These are phyloP conservation scores for Gymnosoma rotundatum DNA, from an alignment of 2,888 invertebrate genomes.

Conservation along the genomic window DNA sequence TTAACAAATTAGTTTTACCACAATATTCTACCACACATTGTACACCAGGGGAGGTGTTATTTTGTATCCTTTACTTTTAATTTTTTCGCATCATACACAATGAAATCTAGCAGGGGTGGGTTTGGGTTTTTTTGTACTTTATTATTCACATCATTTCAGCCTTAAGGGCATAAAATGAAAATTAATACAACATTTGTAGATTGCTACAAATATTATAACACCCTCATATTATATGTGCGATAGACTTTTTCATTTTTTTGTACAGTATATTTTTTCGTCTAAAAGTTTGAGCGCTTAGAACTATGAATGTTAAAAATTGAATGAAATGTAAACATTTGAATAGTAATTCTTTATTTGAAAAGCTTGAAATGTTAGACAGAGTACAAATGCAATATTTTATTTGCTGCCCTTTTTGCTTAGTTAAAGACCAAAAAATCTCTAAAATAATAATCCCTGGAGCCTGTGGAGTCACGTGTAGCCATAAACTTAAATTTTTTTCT, in stretches of 20 bases:
- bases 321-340: conserved; percentile 34
- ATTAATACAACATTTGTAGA: conserved; percentile 64
- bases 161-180: conserved; percentile 68
- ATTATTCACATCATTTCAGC: conserved; percentile 61
- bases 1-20: conserved; percentile 70
- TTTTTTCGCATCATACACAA: conserved; percentile 1
- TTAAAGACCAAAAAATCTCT: conserved; percentile 69
- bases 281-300: conserved; percentile 4
- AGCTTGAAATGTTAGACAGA: conserved; percentile 50
- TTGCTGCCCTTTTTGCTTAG: conserved; percentile 25
- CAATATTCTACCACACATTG: conserved; percentile 62
- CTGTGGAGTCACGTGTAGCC: conserved; percentile 71
- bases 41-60: conserved; percentile 64
- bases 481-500: conserved; percentile 63
- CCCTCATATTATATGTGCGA: conserved; percentile 44
- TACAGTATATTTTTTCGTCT: not conserved
- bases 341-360: conserved; percentile 1
- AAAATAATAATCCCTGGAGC: conserved; percentile 71
- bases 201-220: conserved; percentile 69
- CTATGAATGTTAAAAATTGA: conserved; percentile 13
- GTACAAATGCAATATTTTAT: conserved; percentile 50
- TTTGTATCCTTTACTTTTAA: conserved; percentile 56
- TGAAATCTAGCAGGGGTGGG: conserved; percentile 27
- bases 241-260: not conserved
- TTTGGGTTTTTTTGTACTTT: conserved; percentile 17